These are phyloP conservation scores for Carollia perspicillata DNA, from an alignment of 2,113 vertebrate genomes.

Conservation along the genomic window DNA sequence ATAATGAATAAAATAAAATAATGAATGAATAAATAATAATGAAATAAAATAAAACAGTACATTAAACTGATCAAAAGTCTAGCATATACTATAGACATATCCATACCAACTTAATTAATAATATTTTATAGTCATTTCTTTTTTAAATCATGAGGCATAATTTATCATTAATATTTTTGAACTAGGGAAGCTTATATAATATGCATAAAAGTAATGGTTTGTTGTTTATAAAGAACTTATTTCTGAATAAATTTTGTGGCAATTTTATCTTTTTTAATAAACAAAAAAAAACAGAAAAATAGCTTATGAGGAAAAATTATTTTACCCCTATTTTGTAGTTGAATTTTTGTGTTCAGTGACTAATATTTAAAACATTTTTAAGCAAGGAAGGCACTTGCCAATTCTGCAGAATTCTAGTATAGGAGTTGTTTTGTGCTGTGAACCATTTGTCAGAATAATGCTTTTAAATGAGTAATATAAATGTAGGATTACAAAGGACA, in stretches of 20 bases:
- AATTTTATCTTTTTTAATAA: not conserved
- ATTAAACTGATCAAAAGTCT: not conserved
- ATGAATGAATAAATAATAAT: too few relatives aligned
- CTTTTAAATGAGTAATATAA: conserved; percentile 25
- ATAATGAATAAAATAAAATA: too few relatives aligned
- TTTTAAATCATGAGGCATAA: conserved; percentile 18
- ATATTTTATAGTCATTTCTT: not conserved
- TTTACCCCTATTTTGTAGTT: conserved; percentile 10
- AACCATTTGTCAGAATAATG: conserved; percentile 12
- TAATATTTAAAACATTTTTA: not conserved
- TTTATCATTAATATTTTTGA: not conserved
- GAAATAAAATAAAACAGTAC: not conserved
- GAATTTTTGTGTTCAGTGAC: not conserved
- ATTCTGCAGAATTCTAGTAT: not conserved
- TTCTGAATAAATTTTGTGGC: conserved; percentile 3
- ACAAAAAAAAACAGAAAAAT: not conserved
- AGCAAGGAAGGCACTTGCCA: not conserved
- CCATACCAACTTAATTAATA: not conserved
- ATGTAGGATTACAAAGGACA: not conserved
- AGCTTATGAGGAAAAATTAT: not conserved
- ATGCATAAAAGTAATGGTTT: conserved; percentile 1
- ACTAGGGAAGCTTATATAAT: not conserved
- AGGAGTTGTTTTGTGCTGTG: not conserved
- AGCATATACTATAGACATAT: not conserved
- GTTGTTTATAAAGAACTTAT: not conserved